phyloP scores from a whole-genome alignment of 2,797 vertebrate species.

The Carcharodon carcharias region DNA sequence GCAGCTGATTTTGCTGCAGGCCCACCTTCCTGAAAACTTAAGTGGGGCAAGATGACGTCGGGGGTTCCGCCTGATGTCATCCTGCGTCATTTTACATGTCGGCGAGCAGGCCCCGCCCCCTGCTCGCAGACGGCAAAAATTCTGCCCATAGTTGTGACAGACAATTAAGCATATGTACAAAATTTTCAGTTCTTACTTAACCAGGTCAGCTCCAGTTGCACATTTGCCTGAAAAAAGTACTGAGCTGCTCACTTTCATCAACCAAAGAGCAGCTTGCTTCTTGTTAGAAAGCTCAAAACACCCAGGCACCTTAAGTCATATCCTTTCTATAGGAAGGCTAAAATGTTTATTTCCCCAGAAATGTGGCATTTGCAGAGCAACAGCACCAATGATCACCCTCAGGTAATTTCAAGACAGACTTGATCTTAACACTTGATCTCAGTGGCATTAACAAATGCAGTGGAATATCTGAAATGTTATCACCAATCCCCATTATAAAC shows the following conservation, averaged over 20 bases:
- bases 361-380: background rate
- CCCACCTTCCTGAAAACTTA: no score
- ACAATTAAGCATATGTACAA: background rate
- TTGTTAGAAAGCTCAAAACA: background rate
- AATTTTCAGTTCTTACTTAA: background rate
- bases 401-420: background rate
- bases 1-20: no score
- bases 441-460: background rate
- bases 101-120: no score
- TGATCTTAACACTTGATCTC: background rate
- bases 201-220: background rate
- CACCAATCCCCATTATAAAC: background rate
- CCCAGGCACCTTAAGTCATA: background rate
- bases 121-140: no score
- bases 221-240: background rate
- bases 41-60: no score
- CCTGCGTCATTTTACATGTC: no score
- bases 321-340: background rate
- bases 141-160: no score
- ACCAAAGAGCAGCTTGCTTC: background rate
- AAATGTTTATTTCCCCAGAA: background rate
- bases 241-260: background rate
- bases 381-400: background rate
- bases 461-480: background rate
- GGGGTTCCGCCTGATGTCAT: no score